Evolutionary conservation across 1,140 invertebrate species (phyloP).

Genomic region (Reticulitermes speratus): DNA sequence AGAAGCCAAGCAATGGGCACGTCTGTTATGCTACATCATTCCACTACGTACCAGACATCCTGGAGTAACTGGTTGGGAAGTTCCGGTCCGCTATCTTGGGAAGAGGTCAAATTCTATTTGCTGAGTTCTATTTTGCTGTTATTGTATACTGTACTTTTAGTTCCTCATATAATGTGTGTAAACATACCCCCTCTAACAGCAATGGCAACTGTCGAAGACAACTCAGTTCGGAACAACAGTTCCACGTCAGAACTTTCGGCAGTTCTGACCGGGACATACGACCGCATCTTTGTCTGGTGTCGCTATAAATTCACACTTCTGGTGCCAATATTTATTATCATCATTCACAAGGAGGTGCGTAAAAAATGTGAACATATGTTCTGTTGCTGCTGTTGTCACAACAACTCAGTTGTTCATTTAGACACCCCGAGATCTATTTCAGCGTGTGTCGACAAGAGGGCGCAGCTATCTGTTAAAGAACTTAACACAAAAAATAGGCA

Average conservation of each 20-base stretch:
- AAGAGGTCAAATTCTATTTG: slow-evolving; percentile 7
- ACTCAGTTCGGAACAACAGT: not conserved
- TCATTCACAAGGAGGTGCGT: slow-evolving; percentile 37
- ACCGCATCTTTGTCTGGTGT: slow-evolving; percentile 36
- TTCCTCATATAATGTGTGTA: slow-evolving; percentile 1
- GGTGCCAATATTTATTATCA: slow-evolving; percentile 31
- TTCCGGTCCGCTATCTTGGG: not conserved
- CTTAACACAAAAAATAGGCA: not conserved
- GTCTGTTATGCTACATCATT: too few relatives aligned
- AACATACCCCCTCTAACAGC: not conserved
- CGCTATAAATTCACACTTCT: slow-evolving; percentile 33
- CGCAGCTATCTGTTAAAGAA: not conserved
- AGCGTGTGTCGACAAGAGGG: not conserved
- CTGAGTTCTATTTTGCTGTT: not conserved
- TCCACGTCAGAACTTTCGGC: not conserved
- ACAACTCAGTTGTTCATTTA: slow-evolving; percentile 1
- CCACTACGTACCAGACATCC: not conserved
- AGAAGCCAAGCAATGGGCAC: not conserved
- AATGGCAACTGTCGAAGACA: not conserved
- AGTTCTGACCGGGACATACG: slow-evolving; percentile 31
- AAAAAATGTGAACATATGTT: slow-evolving; percentile 34
- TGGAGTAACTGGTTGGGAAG: not conserved
- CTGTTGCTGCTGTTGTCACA: slow-evolving; percentile 27
- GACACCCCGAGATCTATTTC: not conserved
- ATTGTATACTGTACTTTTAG: not conserved